These are phyloP conservation scores for Turritopsis rubra DNA, from an alignment of 30 jellyfish, hydroid and myxozoan species.

Conservation along the genomic window DNA sequence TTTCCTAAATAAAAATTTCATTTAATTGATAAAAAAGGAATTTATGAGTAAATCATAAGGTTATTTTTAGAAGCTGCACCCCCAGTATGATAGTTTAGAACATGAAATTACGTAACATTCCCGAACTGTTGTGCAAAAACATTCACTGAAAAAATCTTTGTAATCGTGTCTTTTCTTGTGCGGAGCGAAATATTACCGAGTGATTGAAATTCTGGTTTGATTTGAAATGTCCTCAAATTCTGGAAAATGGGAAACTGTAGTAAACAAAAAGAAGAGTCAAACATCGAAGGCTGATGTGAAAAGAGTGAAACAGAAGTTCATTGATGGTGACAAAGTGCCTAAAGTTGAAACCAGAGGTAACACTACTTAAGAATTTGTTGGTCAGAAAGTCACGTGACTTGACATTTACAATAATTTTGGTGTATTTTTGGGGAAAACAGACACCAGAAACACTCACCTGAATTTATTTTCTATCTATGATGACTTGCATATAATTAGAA, in stretches of 20 bases:
- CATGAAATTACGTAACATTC: neutral
- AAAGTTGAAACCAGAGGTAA: conserved; percentile 66
- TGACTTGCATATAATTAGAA: no score
- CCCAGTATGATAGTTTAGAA: neutral
- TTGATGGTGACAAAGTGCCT: conserved; percentile 38
- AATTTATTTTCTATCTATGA: no score
- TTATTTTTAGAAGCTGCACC: neutral
- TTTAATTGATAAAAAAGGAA: neutral
- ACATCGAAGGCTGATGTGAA: conserved; percentile 63
- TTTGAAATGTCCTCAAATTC: conserved; percentile 45
- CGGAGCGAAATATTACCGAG: neutral
- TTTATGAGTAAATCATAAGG: neutral
- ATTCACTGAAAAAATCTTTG: neutral
- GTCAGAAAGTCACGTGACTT: no score
- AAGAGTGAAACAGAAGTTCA: conserved; percentile 53
- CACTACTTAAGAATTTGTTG: neutral
- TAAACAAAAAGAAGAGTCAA: conserved; percentile 59
- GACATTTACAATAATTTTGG: no score
- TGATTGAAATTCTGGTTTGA: neutral
- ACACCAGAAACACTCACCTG: no score
- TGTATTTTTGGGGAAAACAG: no score
- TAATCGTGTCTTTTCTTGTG: neutral
- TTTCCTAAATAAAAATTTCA: no score
- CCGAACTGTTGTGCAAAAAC: neutral
- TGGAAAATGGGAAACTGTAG: conserved; percentile 90